Conservation (phyloP, 2,888 invertebrate genomes). For the Tetropium fuscum region DNA sequence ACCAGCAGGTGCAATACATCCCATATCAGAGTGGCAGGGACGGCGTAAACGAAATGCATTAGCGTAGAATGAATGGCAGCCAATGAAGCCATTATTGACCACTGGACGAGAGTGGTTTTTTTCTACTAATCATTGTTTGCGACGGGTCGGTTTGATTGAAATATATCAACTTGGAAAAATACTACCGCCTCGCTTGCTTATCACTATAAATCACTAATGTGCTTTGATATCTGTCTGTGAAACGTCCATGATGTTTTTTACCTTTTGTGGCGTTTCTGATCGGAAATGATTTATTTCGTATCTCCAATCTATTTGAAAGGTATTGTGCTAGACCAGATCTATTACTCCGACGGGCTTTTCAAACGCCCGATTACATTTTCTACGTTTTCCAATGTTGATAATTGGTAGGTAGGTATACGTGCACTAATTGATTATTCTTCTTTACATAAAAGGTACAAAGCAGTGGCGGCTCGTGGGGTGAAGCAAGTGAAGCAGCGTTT, state of each 20-base stretch:
- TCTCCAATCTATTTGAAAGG: slow-evolving; percentile 49
- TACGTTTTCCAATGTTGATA: not conserved
- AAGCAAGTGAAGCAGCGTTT: too few relatives aligned
- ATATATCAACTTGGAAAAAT: slow-evolving; percentile 63
- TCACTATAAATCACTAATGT: slow-evolving; percentile 62
- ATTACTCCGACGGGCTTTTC: slow-evolving; percentile 39
- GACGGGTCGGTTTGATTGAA: slow-evolving; percentile 64
- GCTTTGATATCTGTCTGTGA: slow-evolving; percentile 56
- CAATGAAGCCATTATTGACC: slow-evolving; percentile 65
- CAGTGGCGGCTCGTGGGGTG: too few relatives aligned
- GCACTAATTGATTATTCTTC: too few relatives aligned
- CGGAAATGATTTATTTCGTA: slow-evolving; percentile 57
- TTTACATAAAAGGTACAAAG: too few relatives aligned
- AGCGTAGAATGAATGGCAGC: slow-evolving; percentile 59
- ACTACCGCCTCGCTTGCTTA: slow-evolving; percentile 57
- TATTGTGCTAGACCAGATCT: slow-evolving; percentile 33
- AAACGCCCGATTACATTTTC: slow-evolving; percentile 11
- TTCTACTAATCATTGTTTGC: slow-evolving; percentile 64
- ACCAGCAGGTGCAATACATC: slow-evolving; percentile 47
- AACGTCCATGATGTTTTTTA: slow-evolving; percentile 54
- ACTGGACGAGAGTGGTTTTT: slow-evolving; percentile 57
- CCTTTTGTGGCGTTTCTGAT: slow-evolving; percentile 50
- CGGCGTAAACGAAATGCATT: slow-evolving; percentile 58
- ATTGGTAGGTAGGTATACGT: too few relatives aligned
- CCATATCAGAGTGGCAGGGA: slow-evolving; percentile 30